phyloP scores from a whole-genome alignment of 2,113 vertebrate species.

The Pongo pygmaeus region DNA sequence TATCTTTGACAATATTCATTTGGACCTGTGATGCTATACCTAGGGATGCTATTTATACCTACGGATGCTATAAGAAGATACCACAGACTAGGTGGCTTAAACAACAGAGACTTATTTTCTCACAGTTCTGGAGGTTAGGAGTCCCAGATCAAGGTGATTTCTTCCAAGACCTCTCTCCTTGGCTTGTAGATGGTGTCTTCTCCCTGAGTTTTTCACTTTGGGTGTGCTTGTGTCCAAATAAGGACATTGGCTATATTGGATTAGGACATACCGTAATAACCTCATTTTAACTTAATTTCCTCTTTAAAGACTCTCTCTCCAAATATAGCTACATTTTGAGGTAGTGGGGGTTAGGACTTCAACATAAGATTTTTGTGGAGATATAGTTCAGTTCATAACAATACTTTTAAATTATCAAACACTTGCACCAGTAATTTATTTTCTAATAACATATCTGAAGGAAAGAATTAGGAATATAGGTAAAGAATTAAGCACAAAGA shows the following conservation, averaged over 20 bases:
- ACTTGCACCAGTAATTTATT: neutral
- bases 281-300: neutral
- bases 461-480: neutral
- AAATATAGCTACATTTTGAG: constrained; percentile 15
- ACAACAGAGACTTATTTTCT: neutral
- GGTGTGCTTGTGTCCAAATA: neutral
- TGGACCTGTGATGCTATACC: neutral
- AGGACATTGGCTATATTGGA: neutral
- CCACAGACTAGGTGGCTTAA: neutral
- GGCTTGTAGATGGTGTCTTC: neutral
- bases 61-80: neutral
- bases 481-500: constrained; percentile 41
- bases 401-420: neutral
- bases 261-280: neutral
- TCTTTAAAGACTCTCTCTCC: neutral
- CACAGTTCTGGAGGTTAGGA: neutral
- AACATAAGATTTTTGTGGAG: neutral
- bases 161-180: neutral
- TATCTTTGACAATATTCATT: neutral
- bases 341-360: neutral
- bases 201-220: neutral
- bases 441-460: neutral
- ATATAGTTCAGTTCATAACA: neutral
- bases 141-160: neutral
- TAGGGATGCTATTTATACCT: neutral